These are phyloP conservation scores for Littorina saxatilis DNA, from an alignment of 1,140 invertebrate species.

Conservation along the genomic window DNA sequence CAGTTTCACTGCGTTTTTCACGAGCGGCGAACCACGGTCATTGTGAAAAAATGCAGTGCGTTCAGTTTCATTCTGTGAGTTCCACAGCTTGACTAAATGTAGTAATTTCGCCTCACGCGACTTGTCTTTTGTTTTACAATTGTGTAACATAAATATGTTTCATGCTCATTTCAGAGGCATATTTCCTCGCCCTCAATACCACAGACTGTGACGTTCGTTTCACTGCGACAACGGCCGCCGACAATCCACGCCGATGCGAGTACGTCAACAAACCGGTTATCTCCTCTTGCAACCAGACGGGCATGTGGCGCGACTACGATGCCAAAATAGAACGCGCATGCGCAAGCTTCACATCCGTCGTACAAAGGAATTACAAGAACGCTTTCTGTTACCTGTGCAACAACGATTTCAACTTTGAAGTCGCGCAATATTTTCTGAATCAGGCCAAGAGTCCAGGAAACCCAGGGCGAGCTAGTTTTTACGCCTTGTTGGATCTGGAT, in stretches of 20 bases:
- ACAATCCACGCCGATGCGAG: neutral
- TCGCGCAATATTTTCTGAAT: neutral
- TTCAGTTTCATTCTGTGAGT: no score
- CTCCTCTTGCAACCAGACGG: constrained; percentile 31
- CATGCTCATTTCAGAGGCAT: neutral
- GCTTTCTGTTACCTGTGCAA: constrained; percentile 32
- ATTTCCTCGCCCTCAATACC: neutral
- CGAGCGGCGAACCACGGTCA: no score
- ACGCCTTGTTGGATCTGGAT: constrained; percentile 11
- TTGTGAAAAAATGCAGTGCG: no score
- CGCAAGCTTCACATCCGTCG: constrained; percentile 1
- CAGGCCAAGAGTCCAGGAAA: neutral
- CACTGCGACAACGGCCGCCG: neutral
- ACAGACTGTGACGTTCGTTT: neutral
- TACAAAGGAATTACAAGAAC: constrained; percentile 23
- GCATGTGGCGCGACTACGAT: constrained; percentile 23
- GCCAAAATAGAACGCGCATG: constrained; percentile 26
- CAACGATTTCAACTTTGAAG: neutral
- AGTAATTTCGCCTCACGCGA: no score
- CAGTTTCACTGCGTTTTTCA: no score
- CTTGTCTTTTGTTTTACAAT: neutral
- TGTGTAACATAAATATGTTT: no score
- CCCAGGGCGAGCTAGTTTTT: constrained; percentile 6
- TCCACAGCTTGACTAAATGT: no score
- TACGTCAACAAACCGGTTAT: constrained; percentile 8